Evolutionary conservation across 2,113 vertebrate species (phyloP), one percentile per base, ranked within the genome.

Genomic region (Aplodontia rufa): DNA sequence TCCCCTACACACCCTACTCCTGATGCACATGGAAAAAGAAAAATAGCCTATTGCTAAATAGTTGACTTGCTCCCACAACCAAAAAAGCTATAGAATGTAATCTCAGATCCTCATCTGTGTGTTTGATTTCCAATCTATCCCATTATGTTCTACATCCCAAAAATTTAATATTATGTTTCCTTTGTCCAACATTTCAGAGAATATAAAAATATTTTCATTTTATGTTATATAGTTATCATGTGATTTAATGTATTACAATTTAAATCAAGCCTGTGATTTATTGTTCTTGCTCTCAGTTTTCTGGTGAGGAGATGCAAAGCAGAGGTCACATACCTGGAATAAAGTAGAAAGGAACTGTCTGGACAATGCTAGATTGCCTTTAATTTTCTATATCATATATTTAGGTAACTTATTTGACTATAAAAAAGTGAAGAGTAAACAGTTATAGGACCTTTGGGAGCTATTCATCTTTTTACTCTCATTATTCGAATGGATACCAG

Each of bases 111-210:
- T 22, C 10, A n/a, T 53, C 22, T 88, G 32, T 35, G 19, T 66
- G 37, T 71, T 62, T 75, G 71, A 80, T 92, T 80, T 66, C 22
- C 9, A 81, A 91, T 95, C 58, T 40, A 64, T 42, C 22, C 24
- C 26, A 60, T 90, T 64, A 47, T 66, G 42, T 4, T 45, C 9
- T 30, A 85, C 62, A 64, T 81, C 35, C 11, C 37, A 45, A 30
- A 80, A 90, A 26, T 1, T 26, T 75, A 16, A 30, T 7, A 64
- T 45, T 58, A 78, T 35, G 75, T 53, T 7, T 47, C 62, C 26
- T 97, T 60, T 53, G n/a, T 45, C 20, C 68, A 81, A 66, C 24
- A 89, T 84, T 83, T 96, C 40, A 42, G 42, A 64, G 37, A 82
- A 37, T 9, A 30, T 93, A 85, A 49, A 91, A 51, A 26, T 87